Base-by-base conservation (phyloP, 1,140 invertebrate genomes). In the Sesamia nonagrioides region DNA sequence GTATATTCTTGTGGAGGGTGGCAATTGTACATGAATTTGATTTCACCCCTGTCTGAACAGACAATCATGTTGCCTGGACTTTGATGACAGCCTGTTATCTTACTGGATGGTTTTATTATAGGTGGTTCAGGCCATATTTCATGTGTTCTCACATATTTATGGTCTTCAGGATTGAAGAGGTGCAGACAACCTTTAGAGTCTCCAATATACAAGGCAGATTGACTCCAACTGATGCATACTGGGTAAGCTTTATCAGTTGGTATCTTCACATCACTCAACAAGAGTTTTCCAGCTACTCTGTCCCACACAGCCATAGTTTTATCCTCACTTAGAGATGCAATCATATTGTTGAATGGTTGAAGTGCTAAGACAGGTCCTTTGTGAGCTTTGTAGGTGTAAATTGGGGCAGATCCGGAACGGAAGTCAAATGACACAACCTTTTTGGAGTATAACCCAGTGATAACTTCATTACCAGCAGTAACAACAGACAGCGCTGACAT, bases 271-370 rank as follows among this genome's bases (percentile, higher is more conserved):
- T 92, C 88, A 80, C 68, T 89, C 74, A 84, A 81, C 17, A 94
- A 58, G 15, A 93, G 75, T 80, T 92, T 92, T 6, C 93, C 91
- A 37, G 93, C 93, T 9, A 86, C 84, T 85, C 80, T 88, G 52
- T 95, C 93, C 85, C 87, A 95, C 27, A 95, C 81, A 54, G 93
- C 91, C 80, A 95, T 85, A 17, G 92, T 92, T 82, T 88, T 93
- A 63, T 94, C 92, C 77, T 94, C 92, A 80, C 92, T 94, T 0
- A 94, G 81, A 35, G 93, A 94, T 52, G 91, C 93, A 68, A 94
- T 82, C 84, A 91, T 86, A 76, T 91, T 87, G 63, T 91, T 88
- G 40, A 82, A 86, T 66, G 86, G 74, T 27, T 86, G 85, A 11
- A 94, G 79, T 13, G 85, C 83, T 72, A 94, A 85, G 13, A 94